These are phyloP conservation scores for Erythrolamprus reginae DNA, from an alignment of 2,113 vertebrate genomes.

Conservation along the genomic window DNA sequence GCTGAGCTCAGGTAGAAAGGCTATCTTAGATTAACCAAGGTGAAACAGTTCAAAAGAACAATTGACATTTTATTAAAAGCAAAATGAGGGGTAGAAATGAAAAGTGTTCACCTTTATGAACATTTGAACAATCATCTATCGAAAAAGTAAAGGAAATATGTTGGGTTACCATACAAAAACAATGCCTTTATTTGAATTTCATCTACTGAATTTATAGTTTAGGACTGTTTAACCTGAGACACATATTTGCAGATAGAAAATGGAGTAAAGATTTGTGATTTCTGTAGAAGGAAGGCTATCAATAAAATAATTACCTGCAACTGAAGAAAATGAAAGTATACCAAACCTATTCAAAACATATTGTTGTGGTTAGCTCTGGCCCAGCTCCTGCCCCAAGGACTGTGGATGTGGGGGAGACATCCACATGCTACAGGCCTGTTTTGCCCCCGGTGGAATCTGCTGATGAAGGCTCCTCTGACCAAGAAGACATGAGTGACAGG, in stretches of 20 bases:
- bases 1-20: not conserved
- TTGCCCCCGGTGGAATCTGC: too few species aligned
- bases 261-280: conserved; percentile 47
- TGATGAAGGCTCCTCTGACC: too few species aligned
- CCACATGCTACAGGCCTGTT: too few species aligned
- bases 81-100: conserved; percentile 21
- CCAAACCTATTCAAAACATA: not conserved
- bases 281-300: conserved; percentile 13
- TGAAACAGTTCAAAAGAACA: not conserved
- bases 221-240: conserved; percentile 27
- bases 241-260: conserved; percentile 25
- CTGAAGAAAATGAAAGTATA: conserved; percentile 23
- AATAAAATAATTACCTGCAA: conserved; percentile 32
- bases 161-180: conserved; percentile 20
- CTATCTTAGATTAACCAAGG: conserved; percentile 1
- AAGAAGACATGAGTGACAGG: too few species aligned
- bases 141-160: not conserved
- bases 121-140: conserved; percentile 22
- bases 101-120: conserved; percentile 40
- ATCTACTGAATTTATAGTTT: conserved; percentile 41
- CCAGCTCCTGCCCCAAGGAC: too few species aligned
- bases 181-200: conserved; percentile 32
- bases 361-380: too few species aligned
- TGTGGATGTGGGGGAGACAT: too few species aligned
- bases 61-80: conserved; percentile 19